Percentiles rank a stretch among this genome's conserved stretches.
phyloP scores from a whole-genome alignment of 2,113 vertebrate species.

The Cervus canadensis region DNA sequence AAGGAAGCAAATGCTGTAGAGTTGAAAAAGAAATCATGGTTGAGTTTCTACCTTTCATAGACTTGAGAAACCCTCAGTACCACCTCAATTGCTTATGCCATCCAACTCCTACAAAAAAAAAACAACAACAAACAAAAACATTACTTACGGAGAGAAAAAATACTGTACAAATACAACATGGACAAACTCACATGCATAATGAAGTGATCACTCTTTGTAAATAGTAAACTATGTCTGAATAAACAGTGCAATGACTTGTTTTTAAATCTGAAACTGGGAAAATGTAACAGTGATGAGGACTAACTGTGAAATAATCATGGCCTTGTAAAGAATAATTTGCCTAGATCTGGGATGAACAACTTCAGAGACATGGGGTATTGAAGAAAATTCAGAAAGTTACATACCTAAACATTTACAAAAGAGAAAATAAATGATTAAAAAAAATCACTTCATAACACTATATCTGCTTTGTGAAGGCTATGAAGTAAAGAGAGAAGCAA shows the following conservation, averaged over 20 bases:
- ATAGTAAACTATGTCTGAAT: not conserved
- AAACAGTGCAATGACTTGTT: not conserved
- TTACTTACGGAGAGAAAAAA: not conserved
- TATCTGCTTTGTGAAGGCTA: not conserved
- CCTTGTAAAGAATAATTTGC: not conserved
- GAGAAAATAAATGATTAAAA: conserved; percentile 25
- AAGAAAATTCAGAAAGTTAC: conserved; percentile 10
- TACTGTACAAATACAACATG: not conserved
- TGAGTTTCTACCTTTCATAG: conserved; percentile 67
- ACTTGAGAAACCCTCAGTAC: conserved; percentile 53
- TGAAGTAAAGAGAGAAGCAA: not conserved
- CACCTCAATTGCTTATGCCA: conserved; percentile 62
- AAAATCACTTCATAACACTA: not conserved
- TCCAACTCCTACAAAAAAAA: conserved; percentile 62
- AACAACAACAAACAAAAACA: not conserved
- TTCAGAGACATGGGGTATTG: not conserved
- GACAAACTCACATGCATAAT: not conserved
- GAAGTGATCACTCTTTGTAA: not conserved
- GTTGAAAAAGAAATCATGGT: conserved; percentile 72
- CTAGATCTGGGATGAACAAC: not conserved
- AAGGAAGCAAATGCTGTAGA: conserved; percentile 71
- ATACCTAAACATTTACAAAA: not conserved
- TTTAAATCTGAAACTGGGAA: not conserved
- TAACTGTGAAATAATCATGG: not conserved
- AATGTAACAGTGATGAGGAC: not conserved